Evolutionary conservation across 2,113 vertebrate species (phyloP).

Genomic region (Ophthalmolycus amberensis): DNA sequence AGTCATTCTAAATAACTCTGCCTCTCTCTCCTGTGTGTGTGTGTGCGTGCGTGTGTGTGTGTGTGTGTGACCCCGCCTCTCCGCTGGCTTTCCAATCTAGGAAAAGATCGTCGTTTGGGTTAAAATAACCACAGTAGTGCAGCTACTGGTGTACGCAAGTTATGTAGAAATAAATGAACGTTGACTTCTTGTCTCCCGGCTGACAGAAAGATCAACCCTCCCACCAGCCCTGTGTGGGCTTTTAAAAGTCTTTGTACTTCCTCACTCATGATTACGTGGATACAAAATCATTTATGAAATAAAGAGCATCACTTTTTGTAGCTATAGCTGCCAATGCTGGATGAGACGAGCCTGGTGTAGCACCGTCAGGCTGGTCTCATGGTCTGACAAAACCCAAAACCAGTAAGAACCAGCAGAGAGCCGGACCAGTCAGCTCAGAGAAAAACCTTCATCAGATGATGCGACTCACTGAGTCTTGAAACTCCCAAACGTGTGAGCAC

Average conservation of each 20-base stretch:
- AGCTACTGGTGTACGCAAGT: too few relatives aligned
- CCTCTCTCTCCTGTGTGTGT: not conserved
- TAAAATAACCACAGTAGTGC: too few relatives aligned
- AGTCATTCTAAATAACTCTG: not conserved
- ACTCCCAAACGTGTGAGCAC: not conserved
- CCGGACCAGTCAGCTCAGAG: not conserved
- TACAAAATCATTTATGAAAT: not conserved
- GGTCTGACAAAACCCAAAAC: not conserved
- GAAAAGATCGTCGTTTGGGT: too few relatives aligned
- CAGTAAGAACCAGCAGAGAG: not conserved
- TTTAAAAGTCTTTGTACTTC: too few relatives aligned
- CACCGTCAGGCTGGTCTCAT: not conserved
- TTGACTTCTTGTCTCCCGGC: too few relatives aligned
- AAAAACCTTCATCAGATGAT: not conserved
- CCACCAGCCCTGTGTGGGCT: too few relatives aligned
- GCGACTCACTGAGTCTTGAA: not conserved
- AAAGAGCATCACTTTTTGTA: not conserved
- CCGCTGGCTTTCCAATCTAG: too few relatives aligned
- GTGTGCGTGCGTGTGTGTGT: too few relatives aligned
- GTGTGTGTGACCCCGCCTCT: not conserved
- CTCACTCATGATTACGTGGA: not conserved
- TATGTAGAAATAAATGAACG: too few relatives aligned
- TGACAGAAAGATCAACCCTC: too few relatives aligned
- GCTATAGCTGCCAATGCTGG: not conserved
- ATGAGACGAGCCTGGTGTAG: too few relatives aligned